A percentile compares a stretch with the other conserved stretches of the same genome.
phyloP scores from a whole-genome alignment of 2,113 vertebrate species.

The Sinosuthora webbiana region DNA sequence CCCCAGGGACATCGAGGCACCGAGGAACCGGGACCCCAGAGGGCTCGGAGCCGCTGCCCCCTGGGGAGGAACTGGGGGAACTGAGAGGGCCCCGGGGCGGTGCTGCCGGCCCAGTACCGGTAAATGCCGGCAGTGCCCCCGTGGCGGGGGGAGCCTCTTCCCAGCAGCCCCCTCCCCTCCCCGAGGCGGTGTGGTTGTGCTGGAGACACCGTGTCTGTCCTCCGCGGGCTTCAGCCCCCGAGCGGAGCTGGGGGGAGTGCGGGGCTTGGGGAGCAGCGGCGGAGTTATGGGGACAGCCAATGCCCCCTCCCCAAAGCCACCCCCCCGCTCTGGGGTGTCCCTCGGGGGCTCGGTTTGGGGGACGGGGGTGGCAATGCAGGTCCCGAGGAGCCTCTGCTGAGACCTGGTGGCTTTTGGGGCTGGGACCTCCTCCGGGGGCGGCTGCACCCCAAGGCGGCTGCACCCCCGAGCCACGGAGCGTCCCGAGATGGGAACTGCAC shows the following conservation, averaged over 20 bases:
- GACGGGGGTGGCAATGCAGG: background rate
- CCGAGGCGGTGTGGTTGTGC: slow-evolving; percentile 14
- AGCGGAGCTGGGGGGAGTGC: background rate
- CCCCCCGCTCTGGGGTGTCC: background rate
- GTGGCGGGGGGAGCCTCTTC: background rate
- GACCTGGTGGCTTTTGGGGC: background rate
- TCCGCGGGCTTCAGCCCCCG: slow-evolving; percentile 1
- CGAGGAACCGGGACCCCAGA: fast-evolving
- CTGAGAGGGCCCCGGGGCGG: background rate
- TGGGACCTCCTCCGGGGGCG: fast-evolving
- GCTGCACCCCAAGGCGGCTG: background rate
- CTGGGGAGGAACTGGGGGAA: background rate
- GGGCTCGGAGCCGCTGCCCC: background rate
- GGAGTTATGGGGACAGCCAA: fast-evolving
- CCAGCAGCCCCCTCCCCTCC: slow-evolving; percentile 30
- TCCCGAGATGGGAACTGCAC: fast-evolving
- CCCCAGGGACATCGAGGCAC: fast-evolving
- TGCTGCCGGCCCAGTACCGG: background rate
- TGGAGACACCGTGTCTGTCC: slow-evolving; percentile 42
- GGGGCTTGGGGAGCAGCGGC: background rate
- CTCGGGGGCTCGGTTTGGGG: background rate
- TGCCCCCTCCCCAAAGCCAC: background rate
- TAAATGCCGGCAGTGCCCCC: background rate
- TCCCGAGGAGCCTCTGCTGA: background rate
- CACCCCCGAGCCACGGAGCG: fast-evolving